A percentile compares a stretch with the other conserved stretches of the same genome.
These are phyloP conservation scores for Lanius collurio DNA, from an alignment of 2,113 vertebrate species.

Conservation along the genomic window DNA sequence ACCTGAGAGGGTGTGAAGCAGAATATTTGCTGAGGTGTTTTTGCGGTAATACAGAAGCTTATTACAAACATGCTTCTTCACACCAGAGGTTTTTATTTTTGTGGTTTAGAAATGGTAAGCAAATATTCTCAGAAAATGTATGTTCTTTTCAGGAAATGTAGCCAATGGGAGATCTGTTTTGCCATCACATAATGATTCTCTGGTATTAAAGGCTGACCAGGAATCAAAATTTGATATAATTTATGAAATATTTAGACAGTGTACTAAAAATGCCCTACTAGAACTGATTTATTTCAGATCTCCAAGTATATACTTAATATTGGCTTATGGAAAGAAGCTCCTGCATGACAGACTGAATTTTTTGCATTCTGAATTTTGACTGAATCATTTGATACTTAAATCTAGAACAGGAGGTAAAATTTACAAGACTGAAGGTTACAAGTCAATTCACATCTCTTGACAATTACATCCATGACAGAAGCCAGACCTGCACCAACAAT, in stretches of 20 bases:
- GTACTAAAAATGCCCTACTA: neutral
- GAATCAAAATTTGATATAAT: neutral
- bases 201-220: neutral
- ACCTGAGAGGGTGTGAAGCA: neutral
- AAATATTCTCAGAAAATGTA: neutral
- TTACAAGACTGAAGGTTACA: neutral
- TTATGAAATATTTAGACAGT: neutral
- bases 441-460: neutral
- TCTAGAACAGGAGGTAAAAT: neutral
- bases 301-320: neutral
- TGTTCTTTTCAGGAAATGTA: neutral
- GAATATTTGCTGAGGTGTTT: conserved; percentile 25
- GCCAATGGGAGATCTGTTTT: neutral
- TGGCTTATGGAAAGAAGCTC: neutral
- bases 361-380: neutral
- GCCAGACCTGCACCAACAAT: neutral
- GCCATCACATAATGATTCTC: neutral
- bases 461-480: neutral
- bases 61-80: neutral
- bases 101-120: conserved; percentile 6
- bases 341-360: neutral
- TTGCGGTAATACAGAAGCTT: neutral
- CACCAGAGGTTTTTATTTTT: neutral
- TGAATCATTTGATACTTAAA: neutral
- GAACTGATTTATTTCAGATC: neutral